These are phyloP conservation scores for Galeopsomyia nigrocyanea DNA, from an alignment of 2,888 invertebrate species.

Conservation along the genomic window DNA sequence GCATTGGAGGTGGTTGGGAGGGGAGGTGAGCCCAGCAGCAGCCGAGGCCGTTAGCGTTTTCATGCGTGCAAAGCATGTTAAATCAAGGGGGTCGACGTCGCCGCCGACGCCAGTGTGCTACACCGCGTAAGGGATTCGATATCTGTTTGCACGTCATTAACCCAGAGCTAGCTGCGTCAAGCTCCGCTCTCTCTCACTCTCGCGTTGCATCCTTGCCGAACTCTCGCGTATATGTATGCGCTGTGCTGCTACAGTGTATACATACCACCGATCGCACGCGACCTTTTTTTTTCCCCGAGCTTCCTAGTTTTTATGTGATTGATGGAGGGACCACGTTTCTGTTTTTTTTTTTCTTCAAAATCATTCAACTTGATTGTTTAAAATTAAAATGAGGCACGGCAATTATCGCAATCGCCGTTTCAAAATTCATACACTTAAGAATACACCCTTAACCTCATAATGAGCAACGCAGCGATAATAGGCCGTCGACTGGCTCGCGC, in stretches of 20 bases:
- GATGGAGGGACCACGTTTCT: too few relatives aligned
- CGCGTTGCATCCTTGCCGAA: not conserved
- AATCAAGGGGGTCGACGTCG: constrained; percentile 41
- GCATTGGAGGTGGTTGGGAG: too few relatives aligned
- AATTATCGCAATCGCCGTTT: too few relatives aligned
- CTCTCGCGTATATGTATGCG: not conserved
- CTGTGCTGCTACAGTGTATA: constrained; percentile 1
- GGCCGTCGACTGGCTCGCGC: not conserved
- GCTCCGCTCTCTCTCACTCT: constrained; percentile 1
- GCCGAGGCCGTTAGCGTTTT: constrained; percentile 57
- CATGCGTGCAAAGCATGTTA: constrained; percentile 57
- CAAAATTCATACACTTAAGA: too few relatives aligned
- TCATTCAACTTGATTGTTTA: too few relatives aligned
- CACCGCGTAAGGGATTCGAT: constrained; percentile 63
- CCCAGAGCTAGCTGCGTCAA: constrained; percentile 52
- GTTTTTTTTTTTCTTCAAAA: too few relatives aligned
- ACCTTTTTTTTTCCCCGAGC: not conserved
- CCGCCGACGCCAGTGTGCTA: constrained; percentile 36
- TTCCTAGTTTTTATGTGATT: not conserved
- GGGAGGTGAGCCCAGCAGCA: constrained; percentile 27
- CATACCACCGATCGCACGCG: not conserved
- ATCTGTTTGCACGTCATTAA: constrained; percentile 70
- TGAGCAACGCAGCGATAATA: too few relatives aligned
- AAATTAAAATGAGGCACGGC: too few relatives aligned
- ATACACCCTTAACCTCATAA: too few relatives aligned